Evolutionary conservation across 2,113 vertebrate species (phyloP), one percentile per base, ranked within the genome.

Genomic region (Lagenorhynchus albirostris): DNA sequence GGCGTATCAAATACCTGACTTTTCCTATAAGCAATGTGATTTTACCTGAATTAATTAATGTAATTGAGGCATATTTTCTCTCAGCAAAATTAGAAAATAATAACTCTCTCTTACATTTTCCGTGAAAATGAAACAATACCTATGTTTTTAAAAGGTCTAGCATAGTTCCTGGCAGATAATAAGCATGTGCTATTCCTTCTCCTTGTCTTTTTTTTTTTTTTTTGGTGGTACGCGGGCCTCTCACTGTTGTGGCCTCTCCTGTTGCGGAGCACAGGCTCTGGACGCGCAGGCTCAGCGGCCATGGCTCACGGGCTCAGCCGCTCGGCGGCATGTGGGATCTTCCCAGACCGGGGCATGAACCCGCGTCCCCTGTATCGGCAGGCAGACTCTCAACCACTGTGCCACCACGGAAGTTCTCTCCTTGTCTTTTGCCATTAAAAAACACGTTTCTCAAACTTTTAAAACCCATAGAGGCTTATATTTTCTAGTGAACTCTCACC

Each of bases 1-100:
- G 29, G 29, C 31, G 70, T 26, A 68, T 88, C 50, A 95, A 36
- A 92, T 95, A 89, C 38, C 29, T 87, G 67, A 26, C 38, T 94
- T 95, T 80, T 93, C 58, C 67, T 82, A 71, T 23, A 93, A 85
- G 5, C 62, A 77, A 0, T 92, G 31, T 62, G 18, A 63, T 89
- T 93, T 85, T 83, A 25, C 63, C 36, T 68, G 29, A 70, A 88
- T 91, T 91, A 70, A 89, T 91, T 87, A 76, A 74, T 65, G 13
- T 82, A 55, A 68, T 85, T 36, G 47, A 95, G 31, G 63, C 58
- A 88, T 70, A 79, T 76, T 92, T 91, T 96, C 55, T 94, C 36
- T 38, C 50, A 82, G n/a, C 53, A 93, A 68, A 67, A 73, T 73
- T 89, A 71, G 67, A n/a, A 81, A 73, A 53, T 65, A 79, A 50